Base-by-base conservation (phyloP, 1,140 invertebrate species). In the Heliconius hermathena region DNA sequence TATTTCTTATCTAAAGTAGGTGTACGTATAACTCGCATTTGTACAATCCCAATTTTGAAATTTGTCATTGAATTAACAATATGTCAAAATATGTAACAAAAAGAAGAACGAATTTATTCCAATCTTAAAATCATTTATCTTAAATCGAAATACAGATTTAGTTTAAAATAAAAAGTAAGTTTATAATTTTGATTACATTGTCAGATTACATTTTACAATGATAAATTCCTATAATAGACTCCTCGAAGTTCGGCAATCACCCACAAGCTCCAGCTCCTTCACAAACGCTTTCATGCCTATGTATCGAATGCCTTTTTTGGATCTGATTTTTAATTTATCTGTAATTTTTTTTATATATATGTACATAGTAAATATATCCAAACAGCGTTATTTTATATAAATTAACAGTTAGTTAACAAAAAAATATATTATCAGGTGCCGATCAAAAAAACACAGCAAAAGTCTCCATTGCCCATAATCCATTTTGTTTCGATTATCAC, bases 21-120 rank as follows among this genome's bases (percentile, higher is more conserved):
- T 66, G 60, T 66, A 66, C 26, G 29, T 66, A 66, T 4, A 66
- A 29, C 13, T 22, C n/a, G 54, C 20, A 57, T 22, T 81, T 72
- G 79, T 77, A 80, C 57, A 82, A 76, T 80, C 76, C 33, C 75
- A 81, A 80, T 72, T 36, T 80, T 80, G 76, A 78, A 76, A 80
- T 80, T 81, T 82, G 79, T 83, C 82, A 76, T 81, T 83, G 79
- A 79, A 52, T 20, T 81, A 85, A 80, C 77, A 76, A 74, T 83
- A 83, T 70, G 73, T 73, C 73, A 76, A 77, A 78, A 81, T 46
- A 60, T 60, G 22, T 49, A 70, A 76, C 11, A n/a, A 72, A 76
- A 71, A 52, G 52, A 73, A 66, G 4, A 66, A 29, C 22, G 9
- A 66, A 29, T 0, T 66, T 66, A 66, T 5, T n/a, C 22, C 4